Evolutionary conservation across 2,888 invertebrate species (phyloP).

Genomic region (Phortica okadai): DNA sequence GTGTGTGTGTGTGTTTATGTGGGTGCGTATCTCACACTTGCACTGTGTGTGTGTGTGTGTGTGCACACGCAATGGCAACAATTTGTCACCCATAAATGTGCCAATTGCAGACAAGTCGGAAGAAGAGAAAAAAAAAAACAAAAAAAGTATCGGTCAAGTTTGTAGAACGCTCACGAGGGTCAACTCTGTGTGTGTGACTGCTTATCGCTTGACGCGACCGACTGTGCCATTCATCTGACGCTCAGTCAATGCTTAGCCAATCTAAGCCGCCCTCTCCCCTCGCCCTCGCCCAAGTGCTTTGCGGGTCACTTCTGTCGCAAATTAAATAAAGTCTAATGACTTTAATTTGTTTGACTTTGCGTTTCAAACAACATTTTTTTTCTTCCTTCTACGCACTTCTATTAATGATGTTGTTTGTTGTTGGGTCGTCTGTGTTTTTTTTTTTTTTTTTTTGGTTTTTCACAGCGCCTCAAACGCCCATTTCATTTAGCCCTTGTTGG

Average conservation of each 20-base stretch:
- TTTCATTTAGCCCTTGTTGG: neutral
- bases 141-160: no score
- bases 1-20: conserved; percentile 3
- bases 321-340: conserved; percentile 69
- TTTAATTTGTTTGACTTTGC: conserved; percentile 65
- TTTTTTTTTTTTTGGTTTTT: conserved; percentile 4
- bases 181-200: neutral
- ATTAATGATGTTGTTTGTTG: neutral
- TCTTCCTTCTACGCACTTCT: conserved; percentile 12
- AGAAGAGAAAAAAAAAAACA: neutral
- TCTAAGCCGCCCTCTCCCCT: neutral
- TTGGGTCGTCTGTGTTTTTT: neutral
- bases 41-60: neutral
- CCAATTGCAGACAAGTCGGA: conserved; percentile 58
- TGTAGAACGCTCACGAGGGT: no score
- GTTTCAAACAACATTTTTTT: neutral
- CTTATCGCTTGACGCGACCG: neutral
- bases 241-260: neutral
- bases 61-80: conserved; percentile 44
- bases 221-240: neutral
- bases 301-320: conserved; percentile 54
- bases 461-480: neutral
- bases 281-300: conserved; percentile 4
- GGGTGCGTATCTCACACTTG: neutral
- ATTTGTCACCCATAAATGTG: conserved; percentile 67